Evolutionary conservation across 2,113 vertebrate genomes (phyloP), one percentile per base, ranked within the genome.

Genomic region (Sapajus apella): DNA sequence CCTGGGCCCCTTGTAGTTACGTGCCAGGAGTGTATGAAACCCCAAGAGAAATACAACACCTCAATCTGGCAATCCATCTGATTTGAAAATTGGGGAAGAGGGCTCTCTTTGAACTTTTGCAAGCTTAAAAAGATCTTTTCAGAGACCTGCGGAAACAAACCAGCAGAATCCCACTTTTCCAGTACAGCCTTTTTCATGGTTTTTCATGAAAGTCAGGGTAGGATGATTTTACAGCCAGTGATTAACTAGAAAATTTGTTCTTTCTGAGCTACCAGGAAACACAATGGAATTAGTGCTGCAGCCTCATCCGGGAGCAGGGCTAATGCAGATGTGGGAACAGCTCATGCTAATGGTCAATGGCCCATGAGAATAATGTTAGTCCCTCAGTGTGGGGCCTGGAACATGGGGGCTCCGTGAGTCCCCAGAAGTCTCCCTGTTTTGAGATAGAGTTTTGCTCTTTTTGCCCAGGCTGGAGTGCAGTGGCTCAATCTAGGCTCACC

Each of bases 211-310:
- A 94, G 83, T 37, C 66, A 76, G 35, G 47, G 70, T 13, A 88
- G 56, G 52, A 50, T 2, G 20, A 52, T 45, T 43, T 73, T 45
- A 21, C 30, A 83, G 64, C n/a, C 96, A 84, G 43, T 76, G 93
- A 94, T 83, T 55, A 79, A 79, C 66, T 64, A n/a, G 55, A 75
- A 96, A 86, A 43, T 61, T 21, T 68, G 52, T 91, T 88, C 45
- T 75, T 89, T 91, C 66, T 93, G 91, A 70, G 89, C 70, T 68
- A 90, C 93, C 47, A 45, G 95, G 93, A 95, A 85, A 95, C 94
- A 76, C 77, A 90, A 47, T 37, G 43, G 96, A 75, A 77, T 86
- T 77, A 85, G 66, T 58, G 11, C 61, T 21, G 9, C 50, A 72
- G 91, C 47, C 89, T 91, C 91, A 85, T 45, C 58, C 17, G 20